A percentile compares a stretch with the other conserved stretches of the same genome.
These are phyloP conservation scores for Excalfactoria chinensis DNA, from an alignment of 2,113 vertebrate genomes.

Conservation along the genomic window DNA sequence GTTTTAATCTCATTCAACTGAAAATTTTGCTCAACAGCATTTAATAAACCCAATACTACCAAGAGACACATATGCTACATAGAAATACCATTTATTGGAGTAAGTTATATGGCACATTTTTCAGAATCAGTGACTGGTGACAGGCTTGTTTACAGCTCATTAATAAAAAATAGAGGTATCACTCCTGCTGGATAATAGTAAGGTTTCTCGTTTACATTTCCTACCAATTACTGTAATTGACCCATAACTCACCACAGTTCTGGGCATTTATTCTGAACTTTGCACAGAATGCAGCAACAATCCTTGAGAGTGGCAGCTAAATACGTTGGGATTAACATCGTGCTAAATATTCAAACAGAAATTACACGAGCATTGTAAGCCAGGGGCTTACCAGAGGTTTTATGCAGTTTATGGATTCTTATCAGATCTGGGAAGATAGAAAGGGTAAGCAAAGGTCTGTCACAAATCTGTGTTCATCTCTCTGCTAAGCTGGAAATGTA, in stretches of 20 bases:
- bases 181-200: not conserved
- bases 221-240: slow-evolving; percentile 56
- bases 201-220: slow-evolving; percentile 58
- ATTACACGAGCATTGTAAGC: slow-evolving; percentile 24
- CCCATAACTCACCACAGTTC: slow-evolving; percentile 40
- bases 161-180: slow-evolving; percentile 68
- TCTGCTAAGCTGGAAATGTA: slow-evolving; percentile 24
- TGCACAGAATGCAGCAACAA: not conserved
- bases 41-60: slow-evolving; percentile 64
- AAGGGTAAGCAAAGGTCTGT: slow-evolving; percentile 45
- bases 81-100: slow-evolving; percentile 9
- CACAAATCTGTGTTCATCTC: slow-evolving; percentile 53
- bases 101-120: slow-evolving; percentile 29
- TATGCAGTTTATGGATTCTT: slow-evolving; percentile 42
- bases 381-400: slow-evolving; percentile 45
- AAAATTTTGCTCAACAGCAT: slow-evolving; percentile 51
- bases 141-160: slow-evolving; percentile 67
- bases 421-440: slow-evolving; percentile 43
- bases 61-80: slow-evolving; percentile 26
- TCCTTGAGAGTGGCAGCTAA: slow-evolving; percentile 24
- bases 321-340: slow-evolving; percentile 55
- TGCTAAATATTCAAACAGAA: slow-evolving; percentile 37
- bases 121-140: slow-evolving; percentile 57
- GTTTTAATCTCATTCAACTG: slow-evolving; percentile 66
- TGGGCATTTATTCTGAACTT: slow-evolving; percentile 61